Base-by-base conservation (phyloP, 23 tunicate species). In the Styela clava region DNA sequence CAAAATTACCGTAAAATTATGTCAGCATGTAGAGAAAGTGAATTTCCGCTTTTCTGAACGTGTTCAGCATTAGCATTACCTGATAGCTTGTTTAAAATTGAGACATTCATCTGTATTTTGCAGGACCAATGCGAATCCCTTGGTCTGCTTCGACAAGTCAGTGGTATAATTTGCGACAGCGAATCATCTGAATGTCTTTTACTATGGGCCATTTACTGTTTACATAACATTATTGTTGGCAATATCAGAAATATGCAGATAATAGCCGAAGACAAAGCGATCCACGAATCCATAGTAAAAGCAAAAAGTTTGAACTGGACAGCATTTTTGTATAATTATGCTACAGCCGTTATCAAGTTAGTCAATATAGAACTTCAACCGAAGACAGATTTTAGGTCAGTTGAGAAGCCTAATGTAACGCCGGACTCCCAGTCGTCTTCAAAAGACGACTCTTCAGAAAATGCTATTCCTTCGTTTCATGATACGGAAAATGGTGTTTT, bases 131-230 rank as follows among this genome's bases (percentile, higher is more conserved):
- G 90, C 61, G 84, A 74, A 61, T 63, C 84, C 64, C 79, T 82
- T 19, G 97, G 90, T 7, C 25, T 91, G 2, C 69, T 86, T 28
- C 62, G 34, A 23, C 32, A 33, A 18, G 87, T 86, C 19, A 12
- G 65, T 21, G 81, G 64, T 12, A 82, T 91, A 5, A 67, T 85
- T 1, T 63, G 32, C 28, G 56, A 68, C 23, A 22, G 82, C 2
- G 62, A 71, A 3, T 33, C 34, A 5, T 16, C 3, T 2, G 97
- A 91, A 24, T 74, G 64, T 2, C 32, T 82, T 2, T 83, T 67
- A 68, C 31, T 77, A 23, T 91, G 97, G 97, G 90, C 97, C 16
- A 69, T 83, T 70, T 91, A 91, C 62, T 91, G 90, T 65, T 79
- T 91, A 12, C 88, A 85, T 35, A 79, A 85, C 44, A 64, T 91